phyloP scores from a whole-genome alignment of 2,113 vertebrate genomes.

The Seriola rivoliana region DNA sequence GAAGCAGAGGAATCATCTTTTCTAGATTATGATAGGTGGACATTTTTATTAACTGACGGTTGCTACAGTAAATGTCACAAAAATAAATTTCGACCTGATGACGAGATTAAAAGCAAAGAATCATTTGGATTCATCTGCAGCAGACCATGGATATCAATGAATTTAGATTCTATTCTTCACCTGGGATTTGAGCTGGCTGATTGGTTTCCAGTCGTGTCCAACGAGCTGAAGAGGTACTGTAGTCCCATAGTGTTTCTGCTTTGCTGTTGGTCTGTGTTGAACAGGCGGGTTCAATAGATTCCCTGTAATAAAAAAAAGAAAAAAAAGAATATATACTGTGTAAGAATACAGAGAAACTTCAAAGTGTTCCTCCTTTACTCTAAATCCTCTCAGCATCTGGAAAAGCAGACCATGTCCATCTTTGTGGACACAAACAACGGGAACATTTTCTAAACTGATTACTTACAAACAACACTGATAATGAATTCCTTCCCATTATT shows the following conservation, averaged over 20 bases:
- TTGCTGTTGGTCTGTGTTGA: constrained; percentile 68
- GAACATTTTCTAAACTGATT: constrained; percentile 19
- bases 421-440: constrained; percentile 22
- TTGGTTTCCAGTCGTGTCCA: constrained; percentile 85
- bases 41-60: not conserved
- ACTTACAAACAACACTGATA: constrained; percentile 23
- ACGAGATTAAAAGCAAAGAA: not conserved
- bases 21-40: not conserved
- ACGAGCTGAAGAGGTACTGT: constrained; percentile 85
- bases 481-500: constrained; percentile 36
- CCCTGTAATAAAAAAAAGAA: constrained; percentile 55
- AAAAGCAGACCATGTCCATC: not conserved
- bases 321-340: constrained; percentile 27
- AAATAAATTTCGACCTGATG: not conserved
- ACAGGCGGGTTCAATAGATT: constrained; percentile 39
- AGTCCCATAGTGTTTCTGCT: constrained; percentile 79
- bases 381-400: constrained; percentile 10
- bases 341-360: constrained; percentile 24
- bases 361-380: constrained; percentile 1
- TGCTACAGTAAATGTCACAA: not conserved
- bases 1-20: not conserved
- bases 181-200: constrained; percentile 77
- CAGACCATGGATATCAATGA: not conserved
- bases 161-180: constrained; percentile 53
- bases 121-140: not conserved